These are phyloP conservation scores for Pterostichus niger DNA, from an alignment of 2,888 invertebrate species.

Conservation along the genomic window DNA sequence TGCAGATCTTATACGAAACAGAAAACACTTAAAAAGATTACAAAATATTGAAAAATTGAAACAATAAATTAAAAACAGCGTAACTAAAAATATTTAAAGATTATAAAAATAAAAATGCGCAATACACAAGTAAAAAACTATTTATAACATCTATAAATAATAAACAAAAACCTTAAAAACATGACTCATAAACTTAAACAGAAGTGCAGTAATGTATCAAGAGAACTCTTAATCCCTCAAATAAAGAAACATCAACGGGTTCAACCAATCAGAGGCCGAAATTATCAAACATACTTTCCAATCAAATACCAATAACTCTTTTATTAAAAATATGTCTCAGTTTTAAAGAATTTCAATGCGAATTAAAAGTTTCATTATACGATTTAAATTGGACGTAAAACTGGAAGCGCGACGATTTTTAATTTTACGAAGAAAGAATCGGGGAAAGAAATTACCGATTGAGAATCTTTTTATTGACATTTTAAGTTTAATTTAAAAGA, in stretches of 20 bases:
- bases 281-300: slow-evolving; percentile 54
- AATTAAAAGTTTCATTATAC: slow-evolving; percentile 70
- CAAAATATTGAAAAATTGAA: no score
- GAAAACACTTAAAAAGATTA: no score
- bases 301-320: slow-evolving; percentile 64
- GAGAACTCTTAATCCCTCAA: no score
- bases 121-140: no score
- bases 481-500: slow-evolving; percentile 56
- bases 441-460: slow-evolving; percentile 48
- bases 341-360: slow-evolving; percentile 70
- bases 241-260: no score
- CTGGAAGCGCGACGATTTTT: slow-evolving; percentile 46
- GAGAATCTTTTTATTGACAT: slow-evolving; percentile 64
- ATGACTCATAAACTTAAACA: no score
- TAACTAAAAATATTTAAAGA: no score
- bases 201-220: no score
- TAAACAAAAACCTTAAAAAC: not conserved
- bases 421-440: slow-evolving; percentile 60
- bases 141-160: no score
- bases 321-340: slow-evolving; percentile 72
- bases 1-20: no score
- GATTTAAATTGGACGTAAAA: slow-evolving; percentile 66
- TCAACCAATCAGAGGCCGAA: not conserved
- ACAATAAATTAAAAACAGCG: no score
- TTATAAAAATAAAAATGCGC: no score